Evolutionary conservation across 2,888 invertebrate genomes (phyloP).

Genomic region (Carterocephalus palaemon): DNA sequence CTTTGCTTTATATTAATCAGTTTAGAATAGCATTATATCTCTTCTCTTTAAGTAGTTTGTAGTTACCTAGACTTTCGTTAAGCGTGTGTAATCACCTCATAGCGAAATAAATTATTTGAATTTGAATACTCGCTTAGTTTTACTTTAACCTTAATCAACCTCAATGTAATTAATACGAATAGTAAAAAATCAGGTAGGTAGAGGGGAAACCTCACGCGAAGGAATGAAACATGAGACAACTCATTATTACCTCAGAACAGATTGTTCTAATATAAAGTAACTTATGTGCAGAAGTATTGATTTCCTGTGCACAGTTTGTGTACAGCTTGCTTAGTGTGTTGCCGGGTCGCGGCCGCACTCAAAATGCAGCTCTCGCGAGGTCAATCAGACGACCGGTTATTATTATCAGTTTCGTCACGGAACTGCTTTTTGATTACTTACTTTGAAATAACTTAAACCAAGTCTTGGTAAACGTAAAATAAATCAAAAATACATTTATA

Average conservation of each 20-base stretch:
- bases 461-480: no score
- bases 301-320: conserved; percentile 4
- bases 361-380: conserved; percentile 14
- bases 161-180: not conserved
- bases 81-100: no score
- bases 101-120: no score
- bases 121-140: no score
- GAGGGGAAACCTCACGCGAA: not conserved
- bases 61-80: no score
- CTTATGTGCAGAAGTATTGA: conserved; percentile 12
- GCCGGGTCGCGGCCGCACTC: not conserved
- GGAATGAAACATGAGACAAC: not conserved
- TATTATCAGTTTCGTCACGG: not conserved
- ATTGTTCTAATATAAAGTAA: no score
- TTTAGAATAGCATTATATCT: no score
- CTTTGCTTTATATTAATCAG: no score
- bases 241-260: not conserved
- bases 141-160: no score
- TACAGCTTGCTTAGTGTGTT: not conserved
- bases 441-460: no score
- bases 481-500: no score
- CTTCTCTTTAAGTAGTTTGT: no score
- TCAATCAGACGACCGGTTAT: conserved; percentile 9
- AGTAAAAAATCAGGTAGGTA: conserved; percentile 7
- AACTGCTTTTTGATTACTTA: not conserved